Conservation (phyloP, 1,140 invertebrate genomes). For the Leptoteleia sp. region DNA sequence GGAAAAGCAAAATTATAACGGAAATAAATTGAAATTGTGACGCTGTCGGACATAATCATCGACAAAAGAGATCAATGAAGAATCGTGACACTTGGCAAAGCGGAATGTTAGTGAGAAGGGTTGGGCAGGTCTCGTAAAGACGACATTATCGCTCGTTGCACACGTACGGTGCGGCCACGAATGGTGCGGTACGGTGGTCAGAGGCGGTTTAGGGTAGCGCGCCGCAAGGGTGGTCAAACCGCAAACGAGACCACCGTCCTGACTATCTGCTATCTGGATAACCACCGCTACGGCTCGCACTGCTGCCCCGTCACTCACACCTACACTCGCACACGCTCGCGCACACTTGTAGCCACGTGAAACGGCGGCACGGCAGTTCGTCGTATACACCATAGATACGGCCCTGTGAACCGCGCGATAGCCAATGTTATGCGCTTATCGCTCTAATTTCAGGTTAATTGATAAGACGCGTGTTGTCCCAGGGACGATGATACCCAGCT, state of each 20-base stretch:
- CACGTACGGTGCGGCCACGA: conserved; percentile 65
- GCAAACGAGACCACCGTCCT: conserved; percentile 74
- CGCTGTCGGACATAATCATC: too few relatives aligned
- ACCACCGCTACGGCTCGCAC: conserved; percentile 64
- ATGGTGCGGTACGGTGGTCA: conserved; percentile 64
- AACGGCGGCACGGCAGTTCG: conserved; percentile 34
- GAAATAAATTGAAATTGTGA: too few relatives aligned
- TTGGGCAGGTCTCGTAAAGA: conserved; percentile 63
- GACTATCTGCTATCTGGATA: conserved; percentile 71
- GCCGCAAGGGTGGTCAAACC: conserved; percentile 79
- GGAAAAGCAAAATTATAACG: too few relatives aligned
- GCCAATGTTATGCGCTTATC: conserved; percentile 70
- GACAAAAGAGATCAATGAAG: conserved; percentile 36
- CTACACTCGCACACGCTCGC: conserved; percentile 21
- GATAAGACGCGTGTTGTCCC: conserved; percentile 66
- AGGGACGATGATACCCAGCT: conserved; percentile 42
- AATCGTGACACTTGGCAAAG: conserved; percentile 50
- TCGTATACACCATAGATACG: conserved; percentile 51
- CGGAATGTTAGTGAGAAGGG: conserved; percentile 59
- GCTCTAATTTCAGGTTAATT: conserved; percentile 69
- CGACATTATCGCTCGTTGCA: conserved; percentile 68
- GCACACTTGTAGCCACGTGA: conserved; percentile 25
- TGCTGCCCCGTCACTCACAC: conserved; percentile 58
- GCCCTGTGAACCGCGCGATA: conserved; percentile 65
- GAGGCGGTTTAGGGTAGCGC: conserved; percentile 64